A percentile compares a stretch with the other conserved stretches of the same genome.
Conservation (phyloP, 2,888 invertebrate species). For the Neuroscelio doddi region DNA sequence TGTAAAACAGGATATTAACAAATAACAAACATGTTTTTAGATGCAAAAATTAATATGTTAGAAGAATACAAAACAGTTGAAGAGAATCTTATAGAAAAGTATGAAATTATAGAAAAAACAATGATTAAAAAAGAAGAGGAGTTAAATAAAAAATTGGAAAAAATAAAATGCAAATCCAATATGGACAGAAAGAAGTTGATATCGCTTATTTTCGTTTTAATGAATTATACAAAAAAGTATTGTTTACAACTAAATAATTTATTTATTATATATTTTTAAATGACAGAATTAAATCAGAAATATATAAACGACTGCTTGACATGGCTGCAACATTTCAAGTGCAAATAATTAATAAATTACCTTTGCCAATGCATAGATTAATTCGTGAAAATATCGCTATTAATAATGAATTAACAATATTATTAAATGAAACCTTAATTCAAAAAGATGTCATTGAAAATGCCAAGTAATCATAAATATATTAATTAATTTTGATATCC, state of each 20-base stretch:
- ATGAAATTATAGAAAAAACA: constrained; percentile 38
- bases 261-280: not conserved
- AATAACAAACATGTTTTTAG: constrained; percentile 46
- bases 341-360: constrained; percentile 49
- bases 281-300: constrained; percentile 60
- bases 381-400: constrained; percentile 62
- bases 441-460: constrained; percentile 8
- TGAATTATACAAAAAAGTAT: too few species aligned
- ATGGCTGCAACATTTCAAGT: constrained; percentile 55
- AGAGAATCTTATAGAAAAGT: constrained; percentile 52
- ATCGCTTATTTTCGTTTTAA: not conserved
- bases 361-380: constrained; percentile 54
- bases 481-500: constrained; percentile 8
- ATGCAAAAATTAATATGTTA: constrained; percentile 59
- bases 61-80: constrained; percentile 60
- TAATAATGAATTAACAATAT: constrained; percentile 50
- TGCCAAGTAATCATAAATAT: constrained; percentile 18
- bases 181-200: constrained; percentile 60
- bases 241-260: too few species aligned
- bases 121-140: constrained; percentile 50
- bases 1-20: not conserved
- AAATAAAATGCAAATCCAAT: constrained; percentile 54
- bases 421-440: constrained; percentile 14
- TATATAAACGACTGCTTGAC: constrained; percentile 54
- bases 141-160: constrained; percentile 43